Evolutionary conservation across 2,797 vertebrate genomes (phyloP).

Genomic region (Vespertilio murinus): DNA sequence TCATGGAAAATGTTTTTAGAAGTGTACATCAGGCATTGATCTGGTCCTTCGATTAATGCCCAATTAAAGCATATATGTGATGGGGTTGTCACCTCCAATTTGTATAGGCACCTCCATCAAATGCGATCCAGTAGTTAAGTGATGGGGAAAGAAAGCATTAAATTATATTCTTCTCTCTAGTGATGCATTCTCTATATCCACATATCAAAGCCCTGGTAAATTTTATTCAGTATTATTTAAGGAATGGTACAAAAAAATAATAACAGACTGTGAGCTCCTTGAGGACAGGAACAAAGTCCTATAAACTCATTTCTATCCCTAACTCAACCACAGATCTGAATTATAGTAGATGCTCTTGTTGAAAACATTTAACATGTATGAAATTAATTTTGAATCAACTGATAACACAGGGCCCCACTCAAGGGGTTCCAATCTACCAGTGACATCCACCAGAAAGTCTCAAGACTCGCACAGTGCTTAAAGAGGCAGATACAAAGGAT

Average conservation of each 20-base stretch:
- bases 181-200: background rate
- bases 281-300: background rate
- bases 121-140: background rate
- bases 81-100: background rate
- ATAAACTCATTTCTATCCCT: background rate
- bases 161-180: background rate
- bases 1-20: background rate
- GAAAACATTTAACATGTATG: accelerated
- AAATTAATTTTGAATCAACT: conserved; percentile 6
- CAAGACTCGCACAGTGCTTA: background rate
- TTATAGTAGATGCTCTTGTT: background rate
- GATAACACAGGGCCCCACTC: background rate
- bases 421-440: background rate
- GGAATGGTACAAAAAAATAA: background rate
- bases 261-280: background rate
- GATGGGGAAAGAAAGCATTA: background rate
- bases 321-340: background rate
- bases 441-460: background rate
- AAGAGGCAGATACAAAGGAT: background rate
- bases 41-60: background rate
- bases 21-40: background rate
- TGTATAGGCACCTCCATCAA: background rate
- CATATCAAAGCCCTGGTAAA: background rate
- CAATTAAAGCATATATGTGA: background rate
- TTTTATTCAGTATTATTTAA: background rate